Evolutionary conservation across 2,797 vertebrate species (phyloP).

Genomic region (Pyrocephalus nanus): DNA sequence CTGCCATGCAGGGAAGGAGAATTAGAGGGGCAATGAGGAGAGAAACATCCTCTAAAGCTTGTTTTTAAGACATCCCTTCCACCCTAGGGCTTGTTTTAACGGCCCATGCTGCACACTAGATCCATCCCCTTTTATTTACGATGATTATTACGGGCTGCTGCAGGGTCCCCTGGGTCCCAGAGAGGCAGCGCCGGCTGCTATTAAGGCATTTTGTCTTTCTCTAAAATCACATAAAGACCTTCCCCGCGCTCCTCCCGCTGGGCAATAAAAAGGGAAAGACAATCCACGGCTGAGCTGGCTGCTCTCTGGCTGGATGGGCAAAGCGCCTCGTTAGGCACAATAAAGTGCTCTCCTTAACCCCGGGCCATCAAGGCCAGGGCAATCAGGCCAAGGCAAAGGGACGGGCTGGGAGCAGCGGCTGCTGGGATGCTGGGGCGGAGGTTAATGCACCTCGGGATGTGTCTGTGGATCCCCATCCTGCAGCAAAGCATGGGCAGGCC

Average conservation of each 20-base stretch:
- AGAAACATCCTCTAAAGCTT: slow-evolving; percentile 36
- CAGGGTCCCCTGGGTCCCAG: slow-evolving; percentile 18
- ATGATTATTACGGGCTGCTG: slow-evolving; percentile 51
- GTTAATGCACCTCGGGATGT: rapidly evolving
- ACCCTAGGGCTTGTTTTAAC: slow-evolving; percentile 47
- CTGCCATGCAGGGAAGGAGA: slow-evolving; percentile 23
- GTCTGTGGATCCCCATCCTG: rapidly evolving
- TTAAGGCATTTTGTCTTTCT: slow-evolving; percentile 68
- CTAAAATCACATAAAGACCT: slow-evolving; percentile 56
- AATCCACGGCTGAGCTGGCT: not conserved
- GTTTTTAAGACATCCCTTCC: slow-evolving; percentile 59
- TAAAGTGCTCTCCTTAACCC: not conserved
- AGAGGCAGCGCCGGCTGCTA: slow-evolving; percentile 40
- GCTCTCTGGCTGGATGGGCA: slow-evolving; percentile 12
- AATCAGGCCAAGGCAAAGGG: rapidly evolving
- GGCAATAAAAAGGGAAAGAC: slow-evolving; percentile 20
- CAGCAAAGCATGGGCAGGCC: no score
- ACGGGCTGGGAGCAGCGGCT: not conserved
- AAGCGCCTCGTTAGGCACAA: slow-evolving; percentile 5
- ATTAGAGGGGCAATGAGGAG: slow-evolving; percentile 50
- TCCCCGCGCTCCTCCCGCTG: slow-evolving; percentile 14
- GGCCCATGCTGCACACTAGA: not conserved
- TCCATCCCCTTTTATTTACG: slow-evolving; percentile 59
- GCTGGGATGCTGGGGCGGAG: rapidly evolving
- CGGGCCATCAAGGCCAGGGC: not conserved